A percentile compares a stretch with the other conserved stretches of the same genome.
Evolutionary conservation across 1,140 invertebrate genomes (phyloP).

Genomic region (Asbolus verrucosus): DNA sequence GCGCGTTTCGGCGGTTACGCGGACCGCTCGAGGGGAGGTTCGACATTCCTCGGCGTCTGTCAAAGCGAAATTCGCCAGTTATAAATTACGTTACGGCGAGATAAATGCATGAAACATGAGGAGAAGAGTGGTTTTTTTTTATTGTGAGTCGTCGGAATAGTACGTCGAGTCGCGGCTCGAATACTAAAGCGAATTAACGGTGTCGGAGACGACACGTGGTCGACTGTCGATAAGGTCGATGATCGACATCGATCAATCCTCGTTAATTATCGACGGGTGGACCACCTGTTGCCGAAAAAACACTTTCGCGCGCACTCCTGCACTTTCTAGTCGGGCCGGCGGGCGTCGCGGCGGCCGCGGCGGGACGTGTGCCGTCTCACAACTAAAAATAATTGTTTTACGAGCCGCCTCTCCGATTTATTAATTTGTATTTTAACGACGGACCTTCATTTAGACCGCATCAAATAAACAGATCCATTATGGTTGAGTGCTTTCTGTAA

Average conservation of each 20-base stretch:
- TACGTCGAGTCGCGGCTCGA: background rate
- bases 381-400: background rate
- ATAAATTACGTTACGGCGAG: background rate
- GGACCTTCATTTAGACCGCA: conserved; percentile 16
- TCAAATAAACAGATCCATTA: conserved; percentile 23
- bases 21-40: background rate
- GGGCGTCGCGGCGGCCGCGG: conserved; percentile 19
- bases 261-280: conserved; percentile 1
- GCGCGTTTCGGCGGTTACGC: background rate
- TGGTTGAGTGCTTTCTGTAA: conserved; percentile 20
- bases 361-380: too few relatives aligned
- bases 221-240: conserved; percentile 10
- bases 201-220: conserved; percentile 9
- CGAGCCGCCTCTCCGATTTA: conserved; percentile 4
- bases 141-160: too few relatives aligned
- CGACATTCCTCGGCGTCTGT: background rate
- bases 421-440: conserved; percentile 19
- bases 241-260: conserved; percentile 10
- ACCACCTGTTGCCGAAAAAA: conserved; percentile 11
- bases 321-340: background rate
- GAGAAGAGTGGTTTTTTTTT: conserved; percentile 1
- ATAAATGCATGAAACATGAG: conserved; percentile 10
- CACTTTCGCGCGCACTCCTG: conserved; percentile 6
- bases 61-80: background rate
- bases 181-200: conserved; percentile 2